A percentile compares a stretch with the other conserved stretches of the same genome.
These are phyloP conservation scores for Apis laboriosa DNA, from an alignment of 1,140 invertebrate species.

Conservation along the genomic window DNA sequence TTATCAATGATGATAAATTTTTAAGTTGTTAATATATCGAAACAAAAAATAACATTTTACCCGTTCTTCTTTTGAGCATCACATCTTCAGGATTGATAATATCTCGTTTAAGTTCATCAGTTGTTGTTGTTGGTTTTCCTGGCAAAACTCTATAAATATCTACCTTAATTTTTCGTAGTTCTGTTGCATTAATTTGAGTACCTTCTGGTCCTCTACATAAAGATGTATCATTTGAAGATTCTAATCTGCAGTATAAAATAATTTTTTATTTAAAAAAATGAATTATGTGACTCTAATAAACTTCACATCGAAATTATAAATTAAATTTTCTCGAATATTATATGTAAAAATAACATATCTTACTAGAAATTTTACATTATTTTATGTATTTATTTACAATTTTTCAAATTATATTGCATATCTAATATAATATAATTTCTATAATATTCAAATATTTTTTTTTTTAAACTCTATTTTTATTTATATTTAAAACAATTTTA, in stretches of 20 bases:
- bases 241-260: slow-evolving; percentile 43
- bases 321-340: not conserved
- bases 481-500: too few species aligned
- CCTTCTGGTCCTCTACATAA: slow-evolving; percentile 63
- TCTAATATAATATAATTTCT: too few species aligned
- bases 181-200: slow-evolving; percentile 46
- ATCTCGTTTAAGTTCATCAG: slow-evolving; percentile 47
- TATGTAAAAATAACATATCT: too few species aligned
- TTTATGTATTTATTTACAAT: too few species aligned
- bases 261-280: not conserved
- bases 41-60: slow-evolving; percentile 56
- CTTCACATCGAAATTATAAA: not conserved
- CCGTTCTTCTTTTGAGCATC: slow-evolving; percentile 63
- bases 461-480: too few species aligned
- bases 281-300: too few species aligned
- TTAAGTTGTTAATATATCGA: slow-evolving; percentile 1
- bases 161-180: slow-evolving; percentile 65
- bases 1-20: too few species aligned
- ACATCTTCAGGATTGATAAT: slow-evolving; percentile 66
- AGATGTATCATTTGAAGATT: slow-evolving; percentile 45
- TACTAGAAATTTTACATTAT: too few species aligned
- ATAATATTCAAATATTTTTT: too few species aligned
- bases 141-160: slow-evolving; percentile 66
- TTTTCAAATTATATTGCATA: too few species aligned
- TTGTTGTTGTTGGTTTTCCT: not conserved